These are phyloP conservation scores for Diaperis boleti DNA, from an alignment of 2,888 invertebrate genomes.

Conservation along the genomic window DNA sequence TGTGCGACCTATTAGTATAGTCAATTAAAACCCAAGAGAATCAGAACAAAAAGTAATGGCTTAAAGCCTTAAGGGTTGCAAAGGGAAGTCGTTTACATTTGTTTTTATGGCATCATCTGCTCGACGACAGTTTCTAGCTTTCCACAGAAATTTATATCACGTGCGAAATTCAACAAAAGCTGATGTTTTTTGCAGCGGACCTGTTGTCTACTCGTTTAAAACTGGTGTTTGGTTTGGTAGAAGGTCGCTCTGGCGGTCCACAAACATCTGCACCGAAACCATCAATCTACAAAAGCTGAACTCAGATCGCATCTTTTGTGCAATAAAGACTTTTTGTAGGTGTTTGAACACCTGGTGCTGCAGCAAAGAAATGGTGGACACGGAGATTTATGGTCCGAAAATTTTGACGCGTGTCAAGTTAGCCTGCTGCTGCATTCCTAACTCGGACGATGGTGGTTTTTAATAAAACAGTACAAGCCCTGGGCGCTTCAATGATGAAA, in stretches of 20 bases:
- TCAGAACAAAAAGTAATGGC: constrained; percentile 32
- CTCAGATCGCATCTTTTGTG: constrained; percentile 48
- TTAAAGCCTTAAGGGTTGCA: constrained; percentile 34
- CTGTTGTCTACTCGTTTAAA: constrained; percentile 39
- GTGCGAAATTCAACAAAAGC: constrained; percentile 44
- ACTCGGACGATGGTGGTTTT: constrained; percentile 25
- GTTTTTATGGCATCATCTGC: background rate
- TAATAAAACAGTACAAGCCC: constrained; percentile 37
- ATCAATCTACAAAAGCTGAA: constrained; percentile 52
- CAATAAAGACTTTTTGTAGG: constrained; percentile 51
- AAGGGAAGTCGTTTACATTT: constrained; percentile 22
- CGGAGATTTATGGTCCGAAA: constrained; percentile 33
- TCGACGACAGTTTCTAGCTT: background rate
- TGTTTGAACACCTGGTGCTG: constrained; percentile 54
- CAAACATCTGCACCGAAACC: constrained; percentile 39
- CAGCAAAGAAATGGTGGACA: constrained; percentile 26
- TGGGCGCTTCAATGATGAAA: constrained; percentile 41
- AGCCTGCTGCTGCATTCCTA: constrained; percentile 28
- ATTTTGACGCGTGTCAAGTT: constrained; percentile 31
- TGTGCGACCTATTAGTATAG: constrained; percentile 35
- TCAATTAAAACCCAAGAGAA: constrained; percentile 29
- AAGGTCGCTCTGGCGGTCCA: constrained; percentile 29
- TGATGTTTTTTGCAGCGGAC: constrained; percentile 39
- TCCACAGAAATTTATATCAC: constrained; percentile 42
- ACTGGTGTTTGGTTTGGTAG: constrained; percentile 14